Evolutionary conservation across 2,113 vertebrate species (phyloP), one percentile per base, ranked within the genome.

Genomic region (Cromileptes altivelis): DNA sequence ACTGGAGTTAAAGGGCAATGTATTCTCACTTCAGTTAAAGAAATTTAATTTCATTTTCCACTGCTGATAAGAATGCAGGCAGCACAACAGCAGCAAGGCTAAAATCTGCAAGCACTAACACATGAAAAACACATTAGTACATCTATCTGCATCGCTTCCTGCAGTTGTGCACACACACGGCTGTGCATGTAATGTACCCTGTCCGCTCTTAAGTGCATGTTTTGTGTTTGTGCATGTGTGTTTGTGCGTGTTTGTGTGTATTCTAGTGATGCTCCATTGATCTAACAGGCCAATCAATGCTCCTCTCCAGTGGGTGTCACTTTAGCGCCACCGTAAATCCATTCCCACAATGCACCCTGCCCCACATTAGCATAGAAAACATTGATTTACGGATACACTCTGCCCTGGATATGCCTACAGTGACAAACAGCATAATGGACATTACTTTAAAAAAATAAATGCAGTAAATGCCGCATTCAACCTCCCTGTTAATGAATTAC

Each of bases 291-390:
- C 70, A 78, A 88, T 94, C 90, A 63, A 92, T 92, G 85, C 64
- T 50, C 80, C 77, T 82, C 55, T 70, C 33, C 76, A 61, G n/a
- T 64, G 74, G 64, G 78, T 87, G 85, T 84, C 88, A 90, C 82
- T 90, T 86, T 33, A 88, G 75, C 74, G 71, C 73, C 87, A 70
- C 78, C 1, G 47, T 78, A 57, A 84, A 90, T 83, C 87, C 73
- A 85, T 86, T 87, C 80, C 73, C 81, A 91, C 72, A 72, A 85
- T 91, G 88, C 86, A 86, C 67, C 77, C 25, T 50, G 69, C 42
- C 76, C 63, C 58, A 72, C 53, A 78, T 94, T 90, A 91, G 74
- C 84, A 88, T 86, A 79, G 64, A 85, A 73, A 87, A 72, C 89
- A 91, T 90, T 87, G 88, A 91, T 89, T 78, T 84, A 74, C 4